Conservation (phyloP, 1,140 invertebrate genomes). For the Musca vetustissima region DNA sequence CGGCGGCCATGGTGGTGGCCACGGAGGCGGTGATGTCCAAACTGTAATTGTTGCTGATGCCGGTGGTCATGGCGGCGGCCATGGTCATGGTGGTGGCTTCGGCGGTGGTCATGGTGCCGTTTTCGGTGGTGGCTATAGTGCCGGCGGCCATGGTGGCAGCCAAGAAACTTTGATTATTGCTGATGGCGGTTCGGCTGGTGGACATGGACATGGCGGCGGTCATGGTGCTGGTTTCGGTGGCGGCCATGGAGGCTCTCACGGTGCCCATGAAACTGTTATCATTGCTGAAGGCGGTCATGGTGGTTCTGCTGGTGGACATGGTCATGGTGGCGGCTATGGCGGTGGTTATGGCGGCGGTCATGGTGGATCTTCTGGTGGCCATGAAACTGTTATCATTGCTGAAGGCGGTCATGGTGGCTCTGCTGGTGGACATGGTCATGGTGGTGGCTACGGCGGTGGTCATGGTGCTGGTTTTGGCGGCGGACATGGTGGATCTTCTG, state of each 20-base stretch:
- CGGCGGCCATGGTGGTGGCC: slow-evolving; percentile 15
- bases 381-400: not conserved
- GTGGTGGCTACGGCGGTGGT: slow-evolving; percentile 12
- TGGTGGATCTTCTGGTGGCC: slow-evolving; percentile 15
- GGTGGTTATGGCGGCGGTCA: slow-evolving; percentile 20
- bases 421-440: no score
- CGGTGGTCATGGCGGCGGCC: slow-evolving; percentile 9
- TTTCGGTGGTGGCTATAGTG: not conserved
- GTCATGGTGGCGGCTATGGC: slow-evolving; percentile 35
- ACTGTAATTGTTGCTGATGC: slow-evolving; percentile 8
- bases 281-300: slow-evolving; percentile 18
- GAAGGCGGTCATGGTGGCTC: slow-evolving; percentile 14
- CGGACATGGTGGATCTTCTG: slow-evolving; percentile 1
- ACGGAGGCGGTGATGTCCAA: not conserved
- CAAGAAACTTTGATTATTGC: slow-evolving; percentile 10
- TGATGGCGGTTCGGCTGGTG: slow-evolving; percentile 7
- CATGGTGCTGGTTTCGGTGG: slow-evolving; percentile 25
- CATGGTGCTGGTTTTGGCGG: slow-evolving; percentile 8
- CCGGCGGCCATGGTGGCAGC: not conserved
- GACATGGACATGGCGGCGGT: not conserved
- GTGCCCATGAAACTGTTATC: slow-evolving; percentile 14
- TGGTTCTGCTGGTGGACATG: slow-evolving; percentile 9
- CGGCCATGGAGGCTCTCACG: slow-evolving; percentile 2
- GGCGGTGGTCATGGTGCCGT: slow-evolving; percentile 24
- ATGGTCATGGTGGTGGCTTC: slow-evolving; percentile 5